phyloP scores from a whole-genome alignment of 2,113 vertebrate genomes.

The Tragelaphus scriptus region DNA sequence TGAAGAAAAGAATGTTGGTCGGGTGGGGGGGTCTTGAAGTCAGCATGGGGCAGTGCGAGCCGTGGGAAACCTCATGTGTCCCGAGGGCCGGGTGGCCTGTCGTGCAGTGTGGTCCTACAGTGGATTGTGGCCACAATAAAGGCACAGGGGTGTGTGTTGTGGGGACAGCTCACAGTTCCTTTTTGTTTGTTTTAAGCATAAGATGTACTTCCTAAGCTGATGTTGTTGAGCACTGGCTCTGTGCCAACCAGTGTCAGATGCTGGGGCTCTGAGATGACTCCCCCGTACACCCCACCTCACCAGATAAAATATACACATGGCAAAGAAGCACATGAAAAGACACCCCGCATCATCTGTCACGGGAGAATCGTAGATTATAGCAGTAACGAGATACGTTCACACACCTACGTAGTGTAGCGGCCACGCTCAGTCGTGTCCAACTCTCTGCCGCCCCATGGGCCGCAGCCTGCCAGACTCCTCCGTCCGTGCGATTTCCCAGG shows the following conservation, averaged over 20 bases:
- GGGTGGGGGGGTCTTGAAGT: not conserved
- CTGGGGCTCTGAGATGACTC: not conserved
- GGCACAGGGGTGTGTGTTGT: not conserved
- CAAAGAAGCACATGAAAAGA: not conserved
- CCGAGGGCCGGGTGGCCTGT: not conserved
- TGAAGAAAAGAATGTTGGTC: not conserved
- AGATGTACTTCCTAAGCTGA: not conserved
- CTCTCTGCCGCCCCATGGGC: not conserved
- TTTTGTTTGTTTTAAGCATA: not conserved
- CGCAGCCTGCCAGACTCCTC: not conserved
- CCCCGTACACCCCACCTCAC: not conserved
- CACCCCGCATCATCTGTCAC: not conserved
- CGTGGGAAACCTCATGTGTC: not conserved
- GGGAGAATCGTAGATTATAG: not conserved
- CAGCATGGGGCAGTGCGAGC: not conserved
- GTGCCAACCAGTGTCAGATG: not conserved
- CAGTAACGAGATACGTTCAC: not conserved
- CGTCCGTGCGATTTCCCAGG: not conserved
- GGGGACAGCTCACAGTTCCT: not conserved
- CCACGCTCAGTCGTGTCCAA: rapidly evolving
- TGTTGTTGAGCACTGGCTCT: not conserved
- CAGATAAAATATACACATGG: not conserved
- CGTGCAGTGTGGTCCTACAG: not conserved
- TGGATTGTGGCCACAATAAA: not conserved
- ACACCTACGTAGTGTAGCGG: not conserved